phyloP scores from a whole-genome alignment of 1,140 invertebrate species.

The Cydia pomonella region DNA sequence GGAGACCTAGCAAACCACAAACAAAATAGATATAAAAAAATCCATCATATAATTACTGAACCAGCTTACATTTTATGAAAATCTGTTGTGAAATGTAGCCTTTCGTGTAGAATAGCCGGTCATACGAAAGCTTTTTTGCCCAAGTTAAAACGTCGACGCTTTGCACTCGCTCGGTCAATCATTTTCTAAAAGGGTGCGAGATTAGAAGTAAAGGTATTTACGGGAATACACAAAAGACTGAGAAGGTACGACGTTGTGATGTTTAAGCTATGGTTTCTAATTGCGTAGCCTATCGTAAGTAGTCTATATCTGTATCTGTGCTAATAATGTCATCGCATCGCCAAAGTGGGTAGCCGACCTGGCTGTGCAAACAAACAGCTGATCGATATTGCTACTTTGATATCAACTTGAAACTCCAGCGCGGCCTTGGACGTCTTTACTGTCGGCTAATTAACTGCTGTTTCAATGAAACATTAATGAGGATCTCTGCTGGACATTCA shows the following conservation, averaged over 20 bases:
- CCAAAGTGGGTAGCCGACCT: constrained; percentile 61
- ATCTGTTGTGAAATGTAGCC: too few relatives aligned
- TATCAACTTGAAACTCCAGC: constrained; percentile 38
- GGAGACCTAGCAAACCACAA: too few relatives aligned
- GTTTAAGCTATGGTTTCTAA: not conserved
- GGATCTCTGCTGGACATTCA: not conserved
- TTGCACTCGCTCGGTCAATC: too few relatives aligned
- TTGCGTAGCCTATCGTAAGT: not conserved
- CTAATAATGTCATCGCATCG: constrained; percentile 67
- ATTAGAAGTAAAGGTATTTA: too few relatives aligned
- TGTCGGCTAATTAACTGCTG: not conserved
- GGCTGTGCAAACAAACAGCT: constrained; percentile 68
- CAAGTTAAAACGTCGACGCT: too few relatives aligned
- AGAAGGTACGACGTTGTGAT: not conserved
- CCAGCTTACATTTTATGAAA: too few relatives aligned
- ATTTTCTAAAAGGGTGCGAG: too few relatives aligned
- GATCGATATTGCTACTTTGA: constrained; percentile 56
- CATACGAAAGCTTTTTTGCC: too few relatives aligned
- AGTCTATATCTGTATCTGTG: constrained; percentile 32
- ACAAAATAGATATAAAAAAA: too few relatives aligned
- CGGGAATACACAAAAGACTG: too few relatives aligned
- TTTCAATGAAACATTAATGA: not conserved
- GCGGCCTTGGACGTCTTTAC: constrained; percentile 1
- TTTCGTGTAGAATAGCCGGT: too few relatives aligned
- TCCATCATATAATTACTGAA: too few relatives aligned